These are phyloP conservation scores for Malurus cyaneus DNA, from an alignment of 2,113 vertebrate genomes.

Conservation along the genomic window DNA sequence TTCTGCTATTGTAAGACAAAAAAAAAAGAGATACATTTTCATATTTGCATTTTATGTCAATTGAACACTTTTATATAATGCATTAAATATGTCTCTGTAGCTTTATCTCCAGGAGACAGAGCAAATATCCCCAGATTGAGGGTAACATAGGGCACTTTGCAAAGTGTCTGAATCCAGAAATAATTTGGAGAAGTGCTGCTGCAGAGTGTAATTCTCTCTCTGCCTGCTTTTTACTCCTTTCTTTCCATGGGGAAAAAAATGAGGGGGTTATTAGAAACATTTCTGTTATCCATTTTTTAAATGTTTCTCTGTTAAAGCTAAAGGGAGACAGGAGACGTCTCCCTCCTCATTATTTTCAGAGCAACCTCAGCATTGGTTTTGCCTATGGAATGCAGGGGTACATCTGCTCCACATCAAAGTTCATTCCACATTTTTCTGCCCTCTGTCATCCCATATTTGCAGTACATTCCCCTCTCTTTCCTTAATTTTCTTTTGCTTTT, in stretches of 20 bases:
- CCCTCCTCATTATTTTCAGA: not conserved
- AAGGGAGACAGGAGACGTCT: not conserved
- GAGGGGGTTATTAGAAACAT: not conserved
- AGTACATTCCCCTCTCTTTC: not conserved
- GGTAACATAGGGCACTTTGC: not conserved
- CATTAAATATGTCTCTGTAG: not conserved
- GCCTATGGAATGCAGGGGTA: slow-evolving; percentile 41
- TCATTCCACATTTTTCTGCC: slow-evolving; percentile 35
- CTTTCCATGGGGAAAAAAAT: not conserved
- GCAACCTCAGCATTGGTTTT: not conserved
- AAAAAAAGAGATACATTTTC: not conserved
- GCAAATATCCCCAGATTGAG: not conserved
- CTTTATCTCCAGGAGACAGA: slow-evolving; percentile 5
- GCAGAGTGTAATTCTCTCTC: not conserved
- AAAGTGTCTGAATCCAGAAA: not conserved
- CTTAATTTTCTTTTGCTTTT: slow-evolving; percentile 12
- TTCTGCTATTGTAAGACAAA: not conserved
- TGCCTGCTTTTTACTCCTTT: not conserved
- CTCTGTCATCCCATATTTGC: slow-evolving; percentile 35
- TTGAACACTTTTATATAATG: not conserved
- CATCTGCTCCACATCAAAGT: slow-evolving; percentile 68
- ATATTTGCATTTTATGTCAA: not conserved
- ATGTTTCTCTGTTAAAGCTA: not conserved
- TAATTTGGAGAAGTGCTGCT: not conserved
- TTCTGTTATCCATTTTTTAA: not conserved